Conservation (phyloP, 2,888 invertebrate species). For the Ariolimax columbianus region DNA sequence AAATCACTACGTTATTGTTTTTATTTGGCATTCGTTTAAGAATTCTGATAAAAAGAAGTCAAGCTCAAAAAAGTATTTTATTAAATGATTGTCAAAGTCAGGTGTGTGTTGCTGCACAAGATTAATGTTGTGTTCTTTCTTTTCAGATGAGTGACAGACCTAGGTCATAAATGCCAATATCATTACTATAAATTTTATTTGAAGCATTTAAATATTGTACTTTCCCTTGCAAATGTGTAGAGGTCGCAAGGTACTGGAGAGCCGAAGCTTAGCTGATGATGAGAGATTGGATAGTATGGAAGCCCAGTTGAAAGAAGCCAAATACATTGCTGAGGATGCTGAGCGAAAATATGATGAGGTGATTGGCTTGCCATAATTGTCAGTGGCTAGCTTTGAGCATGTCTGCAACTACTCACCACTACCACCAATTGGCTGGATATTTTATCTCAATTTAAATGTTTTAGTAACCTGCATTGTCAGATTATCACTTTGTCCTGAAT, state of each 20-base stretch:
- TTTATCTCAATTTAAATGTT: neutral
- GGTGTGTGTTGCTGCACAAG: neutral
- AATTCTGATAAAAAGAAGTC: neutral
- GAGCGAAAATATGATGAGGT: conserved; percentile 80
- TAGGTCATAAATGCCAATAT: neutral
- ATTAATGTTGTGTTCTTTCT: conserved; percentile 23
- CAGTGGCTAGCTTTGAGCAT: conserved; percentile 29
- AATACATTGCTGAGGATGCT: conserved; percentile 99
- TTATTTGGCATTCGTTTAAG: neutral
- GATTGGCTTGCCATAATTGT: conserved; percentile 56
- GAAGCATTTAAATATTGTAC: neutral
- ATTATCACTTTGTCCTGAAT: conserved; percentile 1
- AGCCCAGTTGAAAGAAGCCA: conserved; percentile 99
- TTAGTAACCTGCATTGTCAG: conserved; percentile 36
- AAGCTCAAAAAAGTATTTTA: neutral
- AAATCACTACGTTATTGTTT: neutral
- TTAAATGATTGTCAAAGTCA: neutral
- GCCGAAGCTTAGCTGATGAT: conserved; percentile 99
- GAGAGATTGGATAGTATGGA: conserved; percentile 99
- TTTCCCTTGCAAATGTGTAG: conserved; percentile 80
- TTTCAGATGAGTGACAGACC: neutral
- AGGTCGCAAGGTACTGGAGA: conserved; percentile 99
- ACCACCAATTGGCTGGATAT: conserved; percentile 16
- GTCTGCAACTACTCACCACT: neutral
- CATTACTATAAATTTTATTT: neutral